Evolutionary conservation across 2,888 invertebrate species (phyloP), one percentile per base, ranked within the genome.

Genomic region (Meiosimyza decipiens): DNA sequence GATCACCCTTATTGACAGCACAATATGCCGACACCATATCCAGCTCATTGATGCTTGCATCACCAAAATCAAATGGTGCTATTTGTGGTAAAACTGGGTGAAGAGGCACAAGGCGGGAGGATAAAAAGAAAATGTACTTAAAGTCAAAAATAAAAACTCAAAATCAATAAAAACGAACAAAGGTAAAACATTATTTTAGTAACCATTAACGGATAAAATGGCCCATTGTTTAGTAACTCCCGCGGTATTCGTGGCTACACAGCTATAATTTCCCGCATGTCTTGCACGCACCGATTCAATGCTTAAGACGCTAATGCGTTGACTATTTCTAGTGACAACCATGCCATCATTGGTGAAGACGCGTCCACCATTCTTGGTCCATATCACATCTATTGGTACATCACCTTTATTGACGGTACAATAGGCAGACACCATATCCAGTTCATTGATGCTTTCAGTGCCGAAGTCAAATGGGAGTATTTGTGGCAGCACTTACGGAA

Each of bases 401-500:
- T 95, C 95, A 60, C 95, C 94, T 85, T 93, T 92, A 79, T 89
- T 90, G 18, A 92, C 92, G 64, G 91, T 90, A 84, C 94, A 95
- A 65, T 90, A 90, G 13, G 91, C 90, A 65, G 92, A 91, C 15
- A 91, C 90, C 87, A 91, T 89, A 80, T 92, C 92, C 78, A 92
- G 90, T 77, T 92, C 91, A 82, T 92, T 91, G 71, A 91, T 89
- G 67, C 91, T 90, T 73, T 92, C 91, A 73, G 90, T 89, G 76
- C 93, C 93, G 80, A 94, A 92, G 82, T 90, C 90, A 82, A 94
- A 92, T 63, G 92, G 91, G 80, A 91, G 89, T 80, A 94, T 91
- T 89, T 92, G 92, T 74, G 93, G 93, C 80, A 90, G 87, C 83
- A 93, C 92, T 93, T 73, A 82, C 90, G 4, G 22, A n/a, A n/a